Evolutionary conservation across 92 coral and sea anemone genomes (phyloP), one percentile per base, ranked within the genome.

Genomic region (Galaxea fascicularis): DNA sequence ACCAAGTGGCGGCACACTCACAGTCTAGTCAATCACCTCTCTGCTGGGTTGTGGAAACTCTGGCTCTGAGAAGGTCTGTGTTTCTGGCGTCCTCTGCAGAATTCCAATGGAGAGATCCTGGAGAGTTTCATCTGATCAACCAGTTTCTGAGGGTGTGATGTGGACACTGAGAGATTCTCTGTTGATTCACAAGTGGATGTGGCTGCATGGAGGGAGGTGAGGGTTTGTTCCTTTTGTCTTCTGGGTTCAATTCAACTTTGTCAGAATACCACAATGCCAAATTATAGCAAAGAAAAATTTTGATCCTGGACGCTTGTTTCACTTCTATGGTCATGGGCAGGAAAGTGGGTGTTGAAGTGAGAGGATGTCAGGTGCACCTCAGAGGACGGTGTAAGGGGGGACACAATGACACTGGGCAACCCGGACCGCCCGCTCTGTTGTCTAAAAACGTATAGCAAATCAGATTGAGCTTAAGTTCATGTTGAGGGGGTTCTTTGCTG

Each of bases 11-110:
- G 45, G 78, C 65, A 74, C 65, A 53, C 78, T 15, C 78, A 74
- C 63, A 74, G 51, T 74, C 78, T 74, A 74, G 78, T 65, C 78
- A 74, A 74, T 49, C 78, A 74, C 21, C 44, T 53, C 65, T 65
- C 64, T 74, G 64, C 64, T 74, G 78, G 78, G 78, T 52, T 74
- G 78, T 27, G 78, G 78, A 74, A 74, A 22, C 78, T 74, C 78
- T 74, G 63, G 64, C 78, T 74, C 64, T 74, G 78, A 74, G 64
- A 53, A 74, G 65, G 74, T 69, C 64, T 74, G 78, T 73, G 78
- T 74, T 74, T 52, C 78, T 74, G 78, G 59, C 39, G 27, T 51
- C 78, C 63, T 74, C 78, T 25, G 78, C 58, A 29, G 24, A 49
- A 53, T 51, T 74, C 65, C 63, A 9, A 52, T 35, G n/a, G 46